Conservation (phyloP, 2,113 vertebrate genomes). For the Alethe castanea region DNA sequence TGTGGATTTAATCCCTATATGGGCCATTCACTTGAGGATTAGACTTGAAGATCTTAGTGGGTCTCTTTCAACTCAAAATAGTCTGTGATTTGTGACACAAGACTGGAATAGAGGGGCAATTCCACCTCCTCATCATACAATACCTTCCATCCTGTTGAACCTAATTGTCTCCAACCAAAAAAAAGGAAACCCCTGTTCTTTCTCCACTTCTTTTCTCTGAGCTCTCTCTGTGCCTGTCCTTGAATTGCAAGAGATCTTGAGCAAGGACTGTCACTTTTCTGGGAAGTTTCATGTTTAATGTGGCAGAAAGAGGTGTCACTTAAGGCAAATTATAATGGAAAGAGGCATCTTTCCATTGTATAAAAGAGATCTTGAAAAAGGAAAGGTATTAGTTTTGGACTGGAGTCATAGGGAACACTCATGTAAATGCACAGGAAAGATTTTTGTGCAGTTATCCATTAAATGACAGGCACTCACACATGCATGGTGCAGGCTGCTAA, state of each 20-base stretch:
- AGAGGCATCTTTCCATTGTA: not conserved
- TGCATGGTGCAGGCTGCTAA: not conserved
- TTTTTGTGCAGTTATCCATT: not conserved
- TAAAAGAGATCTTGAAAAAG: not conserved
- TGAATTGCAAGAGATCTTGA: not conserved
- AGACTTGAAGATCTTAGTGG: not conserved
- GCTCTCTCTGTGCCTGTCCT: not conserved
- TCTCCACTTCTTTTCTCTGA: not conserved
- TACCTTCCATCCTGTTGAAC: not conserved
- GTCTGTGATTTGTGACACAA: not conserved
- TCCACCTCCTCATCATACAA: not conserved
- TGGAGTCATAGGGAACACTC: not conserved
- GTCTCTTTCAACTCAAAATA: not conserved
- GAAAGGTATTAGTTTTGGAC: not conserved
- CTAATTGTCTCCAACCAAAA: not conserved
- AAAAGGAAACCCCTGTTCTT: not conserved
- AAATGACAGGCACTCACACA: not conserved
- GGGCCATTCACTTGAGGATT: not conserved
- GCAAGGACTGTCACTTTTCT: not conserved
- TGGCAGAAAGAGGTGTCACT: not conserved
- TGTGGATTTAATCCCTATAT: not conserved
- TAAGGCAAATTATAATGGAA: not conserved
- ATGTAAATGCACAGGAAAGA: not conserved
- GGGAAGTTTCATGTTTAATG: not conserved
- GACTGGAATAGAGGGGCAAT: not conserved